These are phyloP conservation scores for Drosophila rhopaloa DNA, from an alignment of 1,140 invertebrate genomes.

Conservation along the genomic window DNA sequence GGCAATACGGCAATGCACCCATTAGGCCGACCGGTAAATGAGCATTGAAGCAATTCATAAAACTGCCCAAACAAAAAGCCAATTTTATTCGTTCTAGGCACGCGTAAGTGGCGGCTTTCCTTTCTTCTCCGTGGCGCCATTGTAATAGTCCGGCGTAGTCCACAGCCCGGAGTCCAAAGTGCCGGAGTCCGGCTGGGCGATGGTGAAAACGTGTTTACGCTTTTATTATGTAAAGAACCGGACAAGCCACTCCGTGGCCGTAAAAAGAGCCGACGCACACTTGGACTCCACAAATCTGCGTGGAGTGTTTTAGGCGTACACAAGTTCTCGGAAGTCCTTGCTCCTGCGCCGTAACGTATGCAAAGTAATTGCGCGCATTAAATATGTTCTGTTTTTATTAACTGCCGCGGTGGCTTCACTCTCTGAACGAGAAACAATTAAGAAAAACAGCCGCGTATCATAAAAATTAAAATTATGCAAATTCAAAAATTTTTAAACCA, in stretches of 20 bases:
- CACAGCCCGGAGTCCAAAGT: conserved; percentile 4
- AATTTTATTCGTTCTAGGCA: conserved; percentile 68
- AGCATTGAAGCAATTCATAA: conserved; percentile 82
- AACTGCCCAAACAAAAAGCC: conserved; percentile 69
- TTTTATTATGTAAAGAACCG: conserved; percentile 77
- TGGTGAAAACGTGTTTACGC: conserved; percentile 82
- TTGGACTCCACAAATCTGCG: conserved; percentile 51
- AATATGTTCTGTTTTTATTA: conserved; percentile 68
- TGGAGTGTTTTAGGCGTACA: conserved; percentile 43
- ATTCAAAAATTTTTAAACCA: conserved; percentile 58
- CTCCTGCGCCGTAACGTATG: conserved; percentile 60
- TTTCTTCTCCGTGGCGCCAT: conserved; percentile 56
- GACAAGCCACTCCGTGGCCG: conserved; percentile 43
- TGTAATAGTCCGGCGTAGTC: conserved; percentile 48
- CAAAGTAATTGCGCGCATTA: conserved; percentile 80
- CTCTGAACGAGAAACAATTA: conserved; percentile 74
- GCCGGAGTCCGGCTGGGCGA: conserved; percentile 34
- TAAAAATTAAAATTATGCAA: conserved; percentile 79
- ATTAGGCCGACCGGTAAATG: conserved; percentile 78
- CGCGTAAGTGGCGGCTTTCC: conserved; percentile 54
- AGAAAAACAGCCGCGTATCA: conserved; percentile 63
- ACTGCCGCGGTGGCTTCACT: conserved; percentile 40
- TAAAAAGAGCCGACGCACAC: conserved; percentile 43
- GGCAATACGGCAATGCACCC: conserved; percentile 68
- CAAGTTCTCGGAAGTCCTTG: conserved; percentile 5